Evolutionary conservation across 2,113 vertebrate species (phyloP).

Genomic region (Silurus glanis): DNA sequence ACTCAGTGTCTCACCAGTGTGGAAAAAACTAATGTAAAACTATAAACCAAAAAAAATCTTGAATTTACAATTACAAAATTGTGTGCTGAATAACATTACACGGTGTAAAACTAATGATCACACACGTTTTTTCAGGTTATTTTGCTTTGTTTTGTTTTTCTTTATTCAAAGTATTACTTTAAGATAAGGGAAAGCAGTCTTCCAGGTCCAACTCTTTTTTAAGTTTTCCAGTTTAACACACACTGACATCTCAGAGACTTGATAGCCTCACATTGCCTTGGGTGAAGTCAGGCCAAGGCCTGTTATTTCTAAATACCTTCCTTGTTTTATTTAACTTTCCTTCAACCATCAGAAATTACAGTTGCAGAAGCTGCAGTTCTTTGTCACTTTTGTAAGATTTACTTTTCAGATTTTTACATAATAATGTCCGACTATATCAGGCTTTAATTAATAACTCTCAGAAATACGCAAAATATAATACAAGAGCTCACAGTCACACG

Average conservation of each 20-base stretch:
- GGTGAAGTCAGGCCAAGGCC: constrained; percentile 7
- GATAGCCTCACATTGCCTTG: background rate
- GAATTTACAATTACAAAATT: background rate
- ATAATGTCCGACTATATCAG: constrained; percentile 13
- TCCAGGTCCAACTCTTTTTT: background rate
- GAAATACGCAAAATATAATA: background rate
- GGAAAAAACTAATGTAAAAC: background rate
- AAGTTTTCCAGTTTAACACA: background rate
- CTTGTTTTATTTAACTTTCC: background rate
- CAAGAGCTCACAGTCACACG: background rate
- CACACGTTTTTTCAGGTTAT: background rate
- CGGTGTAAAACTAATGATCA: background rate
- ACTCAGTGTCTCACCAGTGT: background rate
- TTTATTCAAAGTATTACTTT: no score
- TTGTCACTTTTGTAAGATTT: constrained; percentile 9
- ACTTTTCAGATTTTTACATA: background rate
- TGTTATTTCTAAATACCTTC: constrained; percentile 33
- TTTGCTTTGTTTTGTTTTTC: background rate
- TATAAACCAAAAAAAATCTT: background rate
- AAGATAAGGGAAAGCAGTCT: background rate
- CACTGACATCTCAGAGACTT: background rate
- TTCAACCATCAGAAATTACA: background rate
- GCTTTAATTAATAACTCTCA: constrained; percentile 13
- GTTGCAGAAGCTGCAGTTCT: background rate
- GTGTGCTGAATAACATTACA: background rate